A percentile compares a stretch with the other conserved stretches of the same genome.
phyloP scores from a whole-genome alignment of 2,888 invertebrate genomes.

The Siphlonurus alternatus region DNA sequence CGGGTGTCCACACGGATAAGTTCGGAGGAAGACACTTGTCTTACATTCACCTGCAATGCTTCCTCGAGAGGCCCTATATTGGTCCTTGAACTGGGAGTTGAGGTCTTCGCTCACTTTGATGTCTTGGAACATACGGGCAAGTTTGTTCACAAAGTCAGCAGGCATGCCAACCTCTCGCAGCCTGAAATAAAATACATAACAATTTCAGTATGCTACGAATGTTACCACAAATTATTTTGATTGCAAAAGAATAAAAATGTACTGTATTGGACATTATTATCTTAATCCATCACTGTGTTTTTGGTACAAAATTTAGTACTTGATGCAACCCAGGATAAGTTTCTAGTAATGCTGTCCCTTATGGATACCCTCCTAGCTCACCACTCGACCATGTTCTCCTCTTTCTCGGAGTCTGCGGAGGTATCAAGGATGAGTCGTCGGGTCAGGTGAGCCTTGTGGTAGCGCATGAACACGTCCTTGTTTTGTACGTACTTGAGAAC shows the following conservation, averaged over 20 bases:
- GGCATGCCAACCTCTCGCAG: slow-evolving; percentile 97
- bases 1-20: no score
- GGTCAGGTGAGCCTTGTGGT: slow-evolving; percentile 96
- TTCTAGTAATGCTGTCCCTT: no score
- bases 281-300: no score
- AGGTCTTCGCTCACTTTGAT: slow-evolving; percentile 96
- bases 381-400: slow-evolving; percentile 99
- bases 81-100: slow-evolving; percentile 74
- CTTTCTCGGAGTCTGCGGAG: slow-evolving; percentile 97
- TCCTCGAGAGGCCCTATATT: slow-evolving; percentile 51
- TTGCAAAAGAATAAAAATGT: no score
- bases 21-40: no score
- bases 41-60: slow-evolving; percentile 30
- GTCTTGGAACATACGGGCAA: slow-evolving; percentile 96
- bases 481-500: slow-evolving; percentile 98
- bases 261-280: no score
- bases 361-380: slow-evolving; percentile 23
- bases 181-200: slow-evolving; percentile 14
- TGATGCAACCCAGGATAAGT: not conserved
- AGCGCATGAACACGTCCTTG: slow-evolving; percentile 99
- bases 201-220: not conserved
- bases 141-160: slow-evolving; percentile 95
- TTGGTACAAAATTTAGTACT: not conserved
- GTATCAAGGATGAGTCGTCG: slow-evolving; percentile 91
- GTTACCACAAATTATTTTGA: not conserved